Evolutionary conservation across 1,140 invertebrate genomes (phyloP).

Genomic region (Drosophila pachea): DNA sequence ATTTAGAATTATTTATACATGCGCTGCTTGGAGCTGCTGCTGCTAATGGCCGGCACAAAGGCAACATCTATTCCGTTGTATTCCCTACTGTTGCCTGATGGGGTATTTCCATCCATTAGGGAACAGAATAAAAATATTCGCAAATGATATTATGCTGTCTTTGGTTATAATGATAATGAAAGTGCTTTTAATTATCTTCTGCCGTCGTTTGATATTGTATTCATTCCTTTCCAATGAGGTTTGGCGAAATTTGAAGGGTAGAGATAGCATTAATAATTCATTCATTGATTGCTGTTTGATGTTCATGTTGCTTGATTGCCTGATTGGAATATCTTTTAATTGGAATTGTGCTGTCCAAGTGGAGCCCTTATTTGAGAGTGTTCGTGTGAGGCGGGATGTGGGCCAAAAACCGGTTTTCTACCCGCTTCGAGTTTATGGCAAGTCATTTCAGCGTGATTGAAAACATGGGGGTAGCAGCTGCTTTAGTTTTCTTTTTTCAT

Average conservation of each 20-base stretch:
- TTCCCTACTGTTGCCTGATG: background rate
- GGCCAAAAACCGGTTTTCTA: slow-evolving; percentile 57
- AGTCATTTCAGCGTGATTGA: slow-evolving; percentile 57
- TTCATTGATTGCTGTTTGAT: background rate
- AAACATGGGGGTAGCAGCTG: slow-evolving; percentile 72
- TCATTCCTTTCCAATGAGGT: too few species aligned
- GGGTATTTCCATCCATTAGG: background rate
- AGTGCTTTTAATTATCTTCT: too few species aligned
- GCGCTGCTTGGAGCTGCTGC: slow-evolving; percentile 6
- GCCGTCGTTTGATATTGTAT: too few species aligned
- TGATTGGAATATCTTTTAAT: slow-evolving; percentile 66
- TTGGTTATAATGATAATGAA: too few species aligned
- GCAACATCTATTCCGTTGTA: background rate
- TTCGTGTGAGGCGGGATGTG: slow-evolving; percentile 23
- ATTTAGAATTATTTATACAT: slow-evolving; percentile 65
- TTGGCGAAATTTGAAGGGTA: background rate
- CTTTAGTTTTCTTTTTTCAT: slow-evolving; percentile 8
- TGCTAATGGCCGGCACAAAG: slow-evolving; percentile 23
- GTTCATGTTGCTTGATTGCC: slow-evolving; percentile 14
- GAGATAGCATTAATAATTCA: background rate
- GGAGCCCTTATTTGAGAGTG: slow-evolving; percentile 1
- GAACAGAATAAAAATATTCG: too few species aligned
- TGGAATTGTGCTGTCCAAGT: slow-evolving; percentile 56
- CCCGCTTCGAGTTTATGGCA: slow-evolving; percentile 64
- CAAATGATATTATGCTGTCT: too few species aligned